phyloP scores from a whole-genome alignment of 2,113 vertebrate genomes.

The Dendropsophus ebraccatus region DNA sequence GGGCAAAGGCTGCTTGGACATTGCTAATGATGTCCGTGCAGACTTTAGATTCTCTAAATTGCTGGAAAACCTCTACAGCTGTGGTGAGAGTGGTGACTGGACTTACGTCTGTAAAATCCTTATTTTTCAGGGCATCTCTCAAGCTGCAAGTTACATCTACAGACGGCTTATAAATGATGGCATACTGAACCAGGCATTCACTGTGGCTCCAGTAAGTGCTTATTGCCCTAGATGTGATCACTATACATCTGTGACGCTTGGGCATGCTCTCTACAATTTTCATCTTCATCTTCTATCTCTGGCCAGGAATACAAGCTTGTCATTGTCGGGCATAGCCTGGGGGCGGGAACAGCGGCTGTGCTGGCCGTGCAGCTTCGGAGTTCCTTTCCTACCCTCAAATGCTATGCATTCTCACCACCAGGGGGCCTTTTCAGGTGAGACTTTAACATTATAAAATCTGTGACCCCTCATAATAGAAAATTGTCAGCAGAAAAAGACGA shows the following conservation, averaged over 20 bases:
- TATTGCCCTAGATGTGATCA: background rate
- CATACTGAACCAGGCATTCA: slow-evolving; percentile 93
- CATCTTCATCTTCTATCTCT: slow-evolving; percentile 14
- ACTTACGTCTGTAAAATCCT: background rate
- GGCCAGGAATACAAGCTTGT: slow-evolving; percentile 90
- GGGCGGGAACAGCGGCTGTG: slow-evolving; percentile 85
- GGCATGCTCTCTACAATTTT: background rate
- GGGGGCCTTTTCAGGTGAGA: slow-evolving; percentile 90
- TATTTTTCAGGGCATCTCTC: slow-evolving; percentile 84
- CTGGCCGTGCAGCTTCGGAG: slow-evolving; percentile 82
- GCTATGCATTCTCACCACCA: slow-evolving; percentile 93
- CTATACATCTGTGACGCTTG: background rate
- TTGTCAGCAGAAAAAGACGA: too few relatives aligned
- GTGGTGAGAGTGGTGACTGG: background rate
- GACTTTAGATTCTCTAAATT: too few relatives aligned
- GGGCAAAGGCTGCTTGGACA: too few relatives aligned
- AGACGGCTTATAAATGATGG: slow-evolving; percentile 86
- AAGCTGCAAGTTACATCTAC: slow-evolving; percentile 90
- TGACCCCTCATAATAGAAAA: background rate
- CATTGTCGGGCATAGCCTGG: slow-evolving; percentile 94
- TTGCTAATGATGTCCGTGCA: too few relatives aligned
- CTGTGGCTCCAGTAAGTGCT: slow-evolving; percentile 85
- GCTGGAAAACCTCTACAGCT: too few relatives aligned
- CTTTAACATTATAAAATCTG: background rate
- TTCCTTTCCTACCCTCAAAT: slow-evolving; percentile 80